Evolutionary conservation across 1,140 invertebrate species (phyloP).

Genomic region (Brachionus calyciflorus): DNA sequence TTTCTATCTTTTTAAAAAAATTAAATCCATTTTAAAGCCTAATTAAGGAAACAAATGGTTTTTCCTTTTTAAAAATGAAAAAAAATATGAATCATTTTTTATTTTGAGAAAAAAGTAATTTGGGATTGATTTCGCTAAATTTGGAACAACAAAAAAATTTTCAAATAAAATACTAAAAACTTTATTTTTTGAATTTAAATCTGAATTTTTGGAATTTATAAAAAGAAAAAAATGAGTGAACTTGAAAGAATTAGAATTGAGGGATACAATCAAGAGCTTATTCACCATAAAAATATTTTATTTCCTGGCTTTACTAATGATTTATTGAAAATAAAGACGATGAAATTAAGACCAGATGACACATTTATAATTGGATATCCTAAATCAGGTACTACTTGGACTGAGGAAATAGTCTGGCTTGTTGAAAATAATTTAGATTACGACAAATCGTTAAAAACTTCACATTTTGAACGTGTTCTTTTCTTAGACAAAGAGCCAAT

Average conservation of each 20-base stretch:
- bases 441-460: background rate
- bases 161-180: no score
- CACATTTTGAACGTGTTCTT: slow-evolving; percentile 24
- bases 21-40: no score
- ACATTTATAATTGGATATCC: slow-evolving; percentile 2
- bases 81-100: no score
- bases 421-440: slow-evolving; percentile 26
- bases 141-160: no score
- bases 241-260: background rate
- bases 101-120: no score
- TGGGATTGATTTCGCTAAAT: no score
- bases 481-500: slow-evolving; percentile 8
- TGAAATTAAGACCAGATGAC: background rate
- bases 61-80: no score
- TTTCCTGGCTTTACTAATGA: background rate
- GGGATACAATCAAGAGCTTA: background rate
- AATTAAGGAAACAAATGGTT: no score
- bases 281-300: background rate
- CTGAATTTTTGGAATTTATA: background rate
- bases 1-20: no score
- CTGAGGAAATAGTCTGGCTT: slow-evolving; percentile 11
- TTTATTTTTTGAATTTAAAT: no score
- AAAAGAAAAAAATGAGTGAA: background rate
- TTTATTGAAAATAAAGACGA: background rate
- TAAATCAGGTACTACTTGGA: slow-evolving; percentile 39